Base-by-base conservation (phyloP, 2,888 invertebrate species). In the Thumatha senex region DNA sequence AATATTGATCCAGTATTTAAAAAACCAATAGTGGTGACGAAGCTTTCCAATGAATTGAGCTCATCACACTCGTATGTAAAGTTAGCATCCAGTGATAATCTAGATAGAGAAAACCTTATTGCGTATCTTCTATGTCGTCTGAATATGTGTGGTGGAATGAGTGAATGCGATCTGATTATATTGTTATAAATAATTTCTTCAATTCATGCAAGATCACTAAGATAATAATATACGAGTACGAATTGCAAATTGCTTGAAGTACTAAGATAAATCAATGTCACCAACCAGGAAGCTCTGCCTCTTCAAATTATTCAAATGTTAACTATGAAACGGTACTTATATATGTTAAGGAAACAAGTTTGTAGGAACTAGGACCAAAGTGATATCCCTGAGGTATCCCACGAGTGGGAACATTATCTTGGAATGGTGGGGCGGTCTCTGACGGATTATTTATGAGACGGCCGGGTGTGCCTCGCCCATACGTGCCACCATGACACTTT, bases 401-500 rank as follows among this genome's bases (percentile, higher is more conserved):
- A 72, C 69, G 72, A 68, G 69, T 70, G 63, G 61, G 69, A 67
- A 72, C 72, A 77, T 77, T 81, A 78, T 78, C 74, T 74, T 75
- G 76, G 70, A 66, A 71, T 74, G 68, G 74, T 69, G 68, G 81
- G 85, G 83, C 83, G 86, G 76, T 67, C 73, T 72, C 62, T 61
- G 61, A 63, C 75, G 69, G 63, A 71, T 41, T 46, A 84, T 88
- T 86, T 86, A 88, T 86, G 82, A 76, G 79, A 74, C 70, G 70
- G 64, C 67, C 70, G 74, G 77, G 70, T 69, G 76, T 76, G 76
- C 77, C 80, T 74, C 84, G 80, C 82, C 84, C 81, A 80, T 83
- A 72, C 78, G 74, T 74, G 78, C 80, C 79, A 74, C 73, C 71
- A 79, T 74, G 83, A 82, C 86, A 84, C 79, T 78, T 77, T 83